Base-by-base conservation (phyloP, 2,888 invertebrate genomes). In the Melieria crassipennis region DNA sequence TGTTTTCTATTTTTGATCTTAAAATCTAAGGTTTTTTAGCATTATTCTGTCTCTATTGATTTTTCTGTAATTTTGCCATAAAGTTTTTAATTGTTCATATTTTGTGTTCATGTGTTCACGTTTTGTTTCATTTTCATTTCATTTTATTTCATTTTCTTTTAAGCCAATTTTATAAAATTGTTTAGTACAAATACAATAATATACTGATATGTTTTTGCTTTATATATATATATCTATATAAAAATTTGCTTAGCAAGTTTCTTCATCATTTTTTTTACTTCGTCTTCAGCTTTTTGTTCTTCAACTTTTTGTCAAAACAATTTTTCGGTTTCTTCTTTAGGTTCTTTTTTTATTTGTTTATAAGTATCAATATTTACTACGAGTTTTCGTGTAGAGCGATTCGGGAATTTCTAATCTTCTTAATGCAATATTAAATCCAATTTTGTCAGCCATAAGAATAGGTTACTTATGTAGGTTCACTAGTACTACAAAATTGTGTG, bases 181-280 rank as follows among this genome's bases (percentile, higher is more conserved):
- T 81, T 81, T 81, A 81, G 81, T 81, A 81, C 81, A 81, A 81
- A 81, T 81, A 80, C 79, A 80, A 80, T 79, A 74, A 81, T 81
- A 81, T 81, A 80, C 75, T 81, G 81, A 81, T 81, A 81, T 81
- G 81, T 81, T 80, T 30, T 70, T 70, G 65, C 50, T 42, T 58
- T 61, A 65, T 70, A 64, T 65, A 60, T 47, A 47, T 47, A 30
- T 30, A 30, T 45, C 52, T 70, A 70, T 65, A 60, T 71, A 62
- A 65, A 66, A 65, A 66, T 71, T 61, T 65, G 65, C 67, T 71
- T 68, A 63, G 63, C 68, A 71, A 67, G 52, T 68, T 47, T 7
- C 61, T 60, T 58, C 9, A 42, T n/a, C 7, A 47, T 50, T 67
- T 60, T n/a, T n/a, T 60, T 47, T 48, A 50, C 42, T 67, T 50